Percentiles rank a stretch among this genome's conserved stretches.
Conservation (phyloP, 2,888 invertebrate genomes). For the Iselma pallidipennis region DNA sequence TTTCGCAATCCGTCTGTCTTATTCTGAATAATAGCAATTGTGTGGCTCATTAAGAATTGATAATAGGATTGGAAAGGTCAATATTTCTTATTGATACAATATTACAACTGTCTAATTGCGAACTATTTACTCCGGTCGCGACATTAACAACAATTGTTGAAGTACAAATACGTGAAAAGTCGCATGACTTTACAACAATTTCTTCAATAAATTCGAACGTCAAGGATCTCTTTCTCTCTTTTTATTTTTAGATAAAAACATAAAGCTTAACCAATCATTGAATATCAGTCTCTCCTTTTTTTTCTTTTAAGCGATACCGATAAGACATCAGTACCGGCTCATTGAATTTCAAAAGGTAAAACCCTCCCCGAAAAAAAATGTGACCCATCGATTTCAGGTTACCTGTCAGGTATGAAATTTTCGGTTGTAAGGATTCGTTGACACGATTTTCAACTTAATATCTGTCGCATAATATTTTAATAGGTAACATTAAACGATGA, state of each 20-base stretch:
- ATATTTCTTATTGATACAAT: neutral
- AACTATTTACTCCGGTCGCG: neutral
- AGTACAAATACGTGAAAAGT: conserved; percentile 1
- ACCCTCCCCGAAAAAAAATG: too few relatives aligned
- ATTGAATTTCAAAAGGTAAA: too few relatives aligned
- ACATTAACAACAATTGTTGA: neutral
- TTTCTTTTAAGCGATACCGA: neutral
- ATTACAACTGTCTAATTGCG: neutral
- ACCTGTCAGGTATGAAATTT: neutral
- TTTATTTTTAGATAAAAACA: too few relatives aligned
- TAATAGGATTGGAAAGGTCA: neutral
- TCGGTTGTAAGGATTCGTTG: neutral
- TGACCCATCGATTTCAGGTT: neutral
- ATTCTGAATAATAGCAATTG: neutral
- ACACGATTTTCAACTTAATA: conserved; percentile 1
- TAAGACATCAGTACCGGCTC: neutral
- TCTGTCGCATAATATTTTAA: neutral
- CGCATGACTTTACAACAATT: neutral
- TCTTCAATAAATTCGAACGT: neutral
- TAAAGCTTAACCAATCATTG: too few relatives aligned
- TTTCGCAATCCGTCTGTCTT: neutral
- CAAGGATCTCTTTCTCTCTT: neutral
- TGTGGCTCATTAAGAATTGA: neutral
- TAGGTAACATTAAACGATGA: neutral
- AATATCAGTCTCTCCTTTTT: neutral